Conservation (phyloP, 2,797 vertebrate genomes). For the Anomalospiza imberbis region DNA sequence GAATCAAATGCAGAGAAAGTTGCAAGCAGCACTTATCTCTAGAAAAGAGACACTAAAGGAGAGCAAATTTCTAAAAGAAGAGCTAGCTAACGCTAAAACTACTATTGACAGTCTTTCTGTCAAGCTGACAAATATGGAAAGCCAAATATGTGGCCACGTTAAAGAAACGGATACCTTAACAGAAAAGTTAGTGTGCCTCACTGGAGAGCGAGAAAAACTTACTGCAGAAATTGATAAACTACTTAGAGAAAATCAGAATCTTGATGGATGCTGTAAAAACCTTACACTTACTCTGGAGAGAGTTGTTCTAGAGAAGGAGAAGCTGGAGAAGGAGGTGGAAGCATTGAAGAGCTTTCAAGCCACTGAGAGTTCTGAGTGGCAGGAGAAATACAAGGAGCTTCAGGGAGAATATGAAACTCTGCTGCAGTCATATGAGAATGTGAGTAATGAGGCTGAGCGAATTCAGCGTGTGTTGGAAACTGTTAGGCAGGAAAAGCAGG, state of each 20-base stretch:
- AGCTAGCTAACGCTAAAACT: constrained; percentile 73
- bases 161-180: constrained; percentile 63
- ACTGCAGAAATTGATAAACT: constrained; percentile 83
- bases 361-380: constrained; percentile 76
- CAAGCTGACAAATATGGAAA: constrained; percentile 68
- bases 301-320: constrained; percentile 83
- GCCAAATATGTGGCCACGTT: constrained; percentile 36
- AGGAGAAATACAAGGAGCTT: constrained; percentile 83
- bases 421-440: constrained; percentile 94
- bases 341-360: constrained; percentile 74
- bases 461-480: constrained; percentile 87
- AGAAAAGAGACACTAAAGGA: constrained; percentile 92
- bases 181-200: constrained; percentile 70
- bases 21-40: constrained; percentile 95
- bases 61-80: constrained; percentile 84
- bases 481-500: constrained; percentile 89
- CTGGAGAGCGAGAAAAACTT: constrained; percentile 81
- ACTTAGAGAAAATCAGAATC: constrained; percentile 85
- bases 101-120: constrained; percentile 69
- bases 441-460: constrained; percentile 89
- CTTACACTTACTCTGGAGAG: constrained; percentile 85
- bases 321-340: constrained; percentile 77
- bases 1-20: constrained; percentile 88
- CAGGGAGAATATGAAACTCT: constrained; percentile 96
- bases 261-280: constrained; percentile 87